These are phyloP conservation scores for Atrichornis clamosus DNA, from an alignment of 2,113 vertebrate species.

Conservation along the genomic window DNA sequence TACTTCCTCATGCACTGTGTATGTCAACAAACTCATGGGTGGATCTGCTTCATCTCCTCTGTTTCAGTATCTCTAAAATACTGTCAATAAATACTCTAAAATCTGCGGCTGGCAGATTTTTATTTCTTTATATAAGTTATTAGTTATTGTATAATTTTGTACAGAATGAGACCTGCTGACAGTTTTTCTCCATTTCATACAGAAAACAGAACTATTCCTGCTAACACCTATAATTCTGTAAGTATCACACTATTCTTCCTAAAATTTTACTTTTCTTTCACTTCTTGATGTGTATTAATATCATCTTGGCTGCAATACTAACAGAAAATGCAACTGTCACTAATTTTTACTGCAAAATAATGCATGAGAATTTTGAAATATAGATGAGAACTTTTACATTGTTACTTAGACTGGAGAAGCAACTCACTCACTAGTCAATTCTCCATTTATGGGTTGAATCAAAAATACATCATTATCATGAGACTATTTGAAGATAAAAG, in stretches of 20 bases:
- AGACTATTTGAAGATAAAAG: neutral
- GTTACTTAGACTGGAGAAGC: neutral
- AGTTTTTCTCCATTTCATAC: neutral
- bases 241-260: constrained; percentile 21
- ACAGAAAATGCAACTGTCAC: neutral
- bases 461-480: neutral
- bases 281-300: neutral
- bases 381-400: neutral
- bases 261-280: neutral
- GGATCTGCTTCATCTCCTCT: neutral
- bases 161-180: neutral
- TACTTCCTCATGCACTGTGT: neutral
- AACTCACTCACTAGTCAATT: neutral
- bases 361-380: neutral
- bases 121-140: neutral
- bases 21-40: neutral
- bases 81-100: neutral
- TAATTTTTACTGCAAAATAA: neutral
- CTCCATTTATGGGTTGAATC: neutral
- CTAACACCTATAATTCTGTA: constrained; percentile 1
- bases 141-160: neutral
- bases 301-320: neutral
- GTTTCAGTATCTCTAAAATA: neutral
- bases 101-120: neutral
- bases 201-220: constrained; percentile 6